Evolutionary conservation across 2,888 invertebrate genomes (phyloP), one percentile per base, ranked within the genome.

Genomic region (Limnephilus lunatus): DNA sequence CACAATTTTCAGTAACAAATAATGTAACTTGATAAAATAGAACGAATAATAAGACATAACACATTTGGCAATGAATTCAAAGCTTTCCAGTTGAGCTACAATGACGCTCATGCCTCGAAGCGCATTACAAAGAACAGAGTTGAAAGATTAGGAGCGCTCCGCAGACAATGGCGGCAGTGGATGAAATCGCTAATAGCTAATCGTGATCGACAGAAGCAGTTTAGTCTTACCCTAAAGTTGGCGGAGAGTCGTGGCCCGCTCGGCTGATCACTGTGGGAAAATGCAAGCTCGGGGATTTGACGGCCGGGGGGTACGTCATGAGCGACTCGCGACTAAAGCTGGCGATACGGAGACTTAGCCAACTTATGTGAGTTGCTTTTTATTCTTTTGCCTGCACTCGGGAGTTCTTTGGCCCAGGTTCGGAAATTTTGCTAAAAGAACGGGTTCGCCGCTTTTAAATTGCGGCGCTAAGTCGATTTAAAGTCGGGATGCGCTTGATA

Each of bases 191-290:
- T 68, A 82, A 35, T 39, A 31, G 81, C 32, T 89, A 89, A 89
- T 31, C 81, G 81, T 89, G 88, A 89, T 89, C 88, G 88, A 89
- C 87, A 48, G 81, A 89, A 80, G 80, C 88, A 89, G 68, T 89
- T 89, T 80, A 39, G 88, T 89, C 44, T 86, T 44, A 15, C 86
- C 86, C 44, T 39, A 83, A 44, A 44, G 31, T 87, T 35, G 80
- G 88, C 19, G 88, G 53, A 35, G 32, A 80, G 32, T 68, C 35
- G 35, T 68, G 80, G 80, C 68, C 31, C 48, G 87, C 44, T 80
- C 81, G 35, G 35, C 88, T 86, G 87, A 87, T 87, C 88, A 80
- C 88, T 80, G 88, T 89, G 88, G 88, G 88, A 89, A 89, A 80
- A 80, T 80, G n/a, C 88, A 68, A 35, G 19, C 68, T 32, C 19